A percentile compares a stretch with the other conserved stretches of the same genome.
These are phyloP conservation scores for Orius insidiosus DNA, from an alignment of 1,140 invertebrate genomes.

Conservation along the genomic window DNA sequence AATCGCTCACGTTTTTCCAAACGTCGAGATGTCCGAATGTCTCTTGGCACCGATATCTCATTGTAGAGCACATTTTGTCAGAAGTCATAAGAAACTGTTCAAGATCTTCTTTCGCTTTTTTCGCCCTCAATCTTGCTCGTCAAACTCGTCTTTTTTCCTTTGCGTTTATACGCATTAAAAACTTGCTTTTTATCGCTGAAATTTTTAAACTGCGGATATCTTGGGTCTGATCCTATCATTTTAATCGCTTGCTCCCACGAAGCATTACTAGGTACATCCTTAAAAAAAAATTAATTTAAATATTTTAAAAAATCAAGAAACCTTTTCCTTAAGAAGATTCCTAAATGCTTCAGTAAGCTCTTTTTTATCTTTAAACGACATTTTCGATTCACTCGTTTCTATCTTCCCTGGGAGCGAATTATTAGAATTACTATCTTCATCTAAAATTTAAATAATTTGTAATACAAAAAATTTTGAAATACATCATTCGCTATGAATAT, in stretches of 20 bases:
- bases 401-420: conserved; percentile 25
- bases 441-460: conserved; percentile 21
- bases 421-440: conserved; percentile 33
- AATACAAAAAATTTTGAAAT: conserved; percentile 3
- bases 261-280: conserved; percentile 84
- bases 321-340: conserved; percentile 79
- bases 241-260: conserved; percentile 96
- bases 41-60: conserved; percentile 66
- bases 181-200: conserved; percentile 95
- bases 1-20: conserved; percentile 81
- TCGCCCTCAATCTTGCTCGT: conserved; percentile 84
- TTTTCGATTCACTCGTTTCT: conserved; percentile 34
- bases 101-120: conserved; percentile 93
- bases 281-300: conserved; percentile 13
- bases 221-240: conserved; percentile 76
- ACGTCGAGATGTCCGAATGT: conserved; percentile 64
- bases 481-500: conserved; percentile 1
- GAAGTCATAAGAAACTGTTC: conserved; percentile 83
- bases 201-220: conserved; percentile 89
- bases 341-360: conserved; percentile 95
- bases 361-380: conserved; percentile 79
- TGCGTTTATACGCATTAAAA: conserved; percentile 98
- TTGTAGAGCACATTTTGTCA: conserved; percentile 77
- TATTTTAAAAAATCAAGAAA: conserved; percentile 20
- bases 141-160: conserved; percentile 88